Percentiles rank a stretch among this genome's conserved stretches.
Conservation (phyloP, 2,888 invertebrate species). For the Eilema depressum region DNA sequence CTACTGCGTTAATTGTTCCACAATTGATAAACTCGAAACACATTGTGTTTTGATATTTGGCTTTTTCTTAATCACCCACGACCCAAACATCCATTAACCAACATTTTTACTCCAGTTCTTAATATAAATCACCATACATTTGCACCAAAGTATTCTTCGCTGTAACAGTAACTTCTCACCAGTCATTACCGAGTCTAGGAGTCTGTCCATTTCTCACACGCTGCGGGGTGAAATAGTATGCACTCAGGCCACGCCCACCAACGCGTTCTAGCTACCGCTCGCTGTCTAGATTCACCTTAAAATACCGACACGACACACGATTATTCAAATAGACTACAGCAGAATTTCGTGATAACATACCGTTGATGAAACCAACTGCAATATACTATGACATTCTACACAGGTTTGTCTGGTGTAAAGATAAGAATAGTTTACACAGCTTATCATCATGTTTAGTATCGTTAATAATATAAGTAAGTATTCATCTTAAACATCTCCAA, state of each 20-base stretch:
- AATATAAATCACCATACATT: constrained; percentile 1
- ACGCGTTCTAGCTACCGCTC: not conserved
- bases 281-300: constrained; percentile 1
- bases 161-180: not conserved
- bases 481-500: too few species aligned
- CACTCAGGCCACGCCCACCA: not conserved
- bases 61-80: too few species aligned
- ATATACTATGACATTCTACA: not conserved
- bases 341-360: not conserved
- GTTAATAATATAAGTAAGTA: too few species aligned
- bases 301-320: not conserved
- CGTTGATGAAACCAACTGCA: not conserved
- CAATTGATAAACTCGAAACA: too few species aligned
- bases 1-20: too few species aligned
- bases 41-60: too few species aligned
- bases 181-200: not conserved
- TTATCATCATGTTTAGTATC: too few species aligned
- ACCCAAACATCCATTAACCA: not conserved
- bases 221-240: not conserved
- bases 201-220: not conserved
- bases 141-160: not conserved
- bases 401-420: too few species aligned
- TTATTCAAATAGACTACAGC: not conserved
- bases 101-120: not conserved
- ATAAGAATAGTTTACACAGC: too few species aligned